Evolutionary conservation across 2,888 invertebrate species (phyloP).

Genomic region (Leuctra nigra): DNA sequence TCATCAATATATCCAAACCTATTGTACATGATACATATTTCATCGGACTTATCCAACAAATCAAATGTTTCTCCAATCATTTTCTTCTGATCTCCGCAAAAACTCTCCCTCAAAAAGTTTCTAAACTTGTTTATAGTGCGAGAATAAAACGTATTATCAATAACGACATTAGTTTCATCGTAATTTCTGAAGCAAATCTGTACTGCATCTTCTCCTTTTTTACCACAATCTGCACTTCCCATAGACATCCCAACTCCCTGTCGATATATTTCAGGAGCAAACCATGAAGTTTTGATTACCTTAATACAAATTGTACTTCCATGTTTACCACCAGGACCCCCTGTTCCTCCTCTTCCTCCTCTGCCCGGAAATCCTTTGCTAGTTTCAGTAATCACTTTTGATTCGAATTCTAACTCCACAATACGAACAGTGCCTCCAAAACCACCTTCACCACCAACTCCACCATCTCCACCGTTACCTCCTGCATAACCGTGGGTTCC

Average conservation of each 20-base stretch:
- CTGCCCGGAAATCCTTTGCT: neutral
- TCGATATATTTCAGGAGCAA: neutral
- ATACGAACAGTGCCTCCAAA: neutral
- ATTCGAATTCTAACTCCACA: neutral
- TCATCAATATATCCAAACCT: neutral
- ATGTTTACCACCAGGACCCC: neutral
- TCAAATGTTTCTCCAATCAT: too few species aligned
- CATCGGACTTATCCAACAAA: neutral
- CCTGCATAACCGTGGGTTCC: too few species aligned
- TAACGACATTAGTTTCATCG: too few species aligned
- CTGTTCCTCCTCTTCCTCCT: neutral
- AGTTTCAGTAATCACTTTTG: neutral
- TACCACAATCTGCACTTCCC: neutral
- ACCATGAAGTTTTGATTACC: too few species aligned
- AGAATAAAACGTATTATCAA: too few species aligned
- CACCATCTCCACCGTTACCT: neutral
- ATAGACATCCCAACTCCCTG: neutral
- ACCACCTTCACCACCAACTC: neutral
- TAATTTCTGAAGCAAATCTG: neutral
- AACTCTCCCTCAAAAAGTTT: neutral
- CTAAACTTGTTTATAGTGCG: neutral
- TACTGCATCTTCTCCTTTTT: neutral
- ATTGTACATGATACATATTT: neutral
- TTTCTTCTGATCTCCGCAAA: neutral
- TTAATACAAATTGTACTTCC: too few species aligned